Base-by-base conservation (phyloP, 1,140 invertebrate species). In the Bradynema listronoti region DNA sequence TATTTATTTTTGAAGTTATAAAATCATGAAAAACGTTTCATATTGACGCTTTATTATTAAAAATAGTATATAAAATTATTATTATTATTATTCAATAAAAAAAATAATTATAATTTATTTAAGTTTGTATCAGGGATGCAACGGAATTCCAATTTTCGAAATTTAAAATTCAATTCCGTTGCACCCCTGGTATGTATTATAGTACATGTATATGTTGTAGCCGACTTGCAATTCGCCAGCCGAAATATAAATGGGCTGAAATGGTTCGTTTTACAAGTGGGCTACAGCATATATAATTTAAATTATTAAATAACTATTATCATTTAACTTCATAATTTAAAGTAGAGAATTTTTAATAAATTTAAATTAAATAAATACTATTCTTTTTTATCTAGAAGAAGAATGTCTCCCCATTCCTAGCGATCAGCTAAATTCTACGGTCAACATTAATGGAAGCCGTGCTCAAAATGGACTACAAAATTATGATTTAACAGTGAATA, bases 321-420 rank as follows among this genome's bases (percentile, higher is more conserved):
- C 14, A 2, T 1, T 56, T 49, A 9, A 39, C 0, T 2, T 9
- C 19, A 30, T 29, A 57, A 55, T 16, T 49, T 11, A 22, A 16
- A 11, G 11, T 19, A 47, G 29, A 47, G 29, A 53, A 53, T 53
- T 53, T 11, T 14, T 22, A 3, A n/a, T 49, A 25, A 25, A 19
- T 14, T 2, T 2, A 14, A 52, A 57, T 16, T n/a, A 27, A 27
- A 9, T 27, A 11, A 55, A 43, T 56, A 61, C 32, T 4, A 16
- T 50, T 56, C 5, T 14, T 55, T 29, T n/a, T 30, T 16, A 42
- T 69, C 50, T 36, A 75, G 71, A 73, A 29, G 68, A 75, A 41
- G 71, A 73, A 46, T 78, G 75, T 39, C 51, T 73, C 7, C 74
- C 74, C 11, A 73, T 73, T 53, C 71, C 74, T 22, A 50, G 47